phyloP scores from a whole-genome alignment of 2,113 vertebrate genomes.

The Trematocara unimaculatum region DNA sequence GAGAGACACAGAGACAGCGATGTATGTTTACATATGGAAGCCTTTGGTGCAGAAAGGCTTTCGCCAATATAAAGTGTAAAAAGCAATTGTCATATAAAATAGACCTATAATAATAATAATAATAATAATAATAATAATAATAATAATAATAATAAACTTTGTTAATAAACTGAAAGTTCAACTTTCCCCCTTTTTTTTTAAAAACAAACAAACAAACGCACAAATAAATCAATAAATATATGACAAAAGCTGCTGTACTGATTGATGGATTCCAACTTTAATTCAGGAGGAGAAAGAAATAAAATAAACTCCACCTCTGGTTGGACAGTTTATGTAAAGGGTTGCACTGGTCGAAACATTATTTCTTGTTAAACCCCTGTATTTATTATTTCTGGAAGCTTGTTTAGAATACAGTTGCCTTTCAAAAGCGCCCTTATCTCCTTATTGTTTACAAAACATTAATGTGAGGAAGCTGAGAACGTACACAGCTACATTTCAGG shows the following conservation, averaged over 20 bases:
- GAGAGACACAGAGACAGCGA: background rate
- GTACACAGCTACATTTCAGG: conserved; percentile 35
- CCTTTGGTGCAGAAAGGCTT: background rate
- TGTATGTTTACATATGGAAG: background rate
- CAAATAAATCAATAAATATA: background rate
- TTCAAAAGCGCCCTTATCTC: conserved; percentile 65
- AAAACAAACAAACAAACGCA: background rate
- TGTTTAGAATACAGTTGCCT: conserved; percentile 54
- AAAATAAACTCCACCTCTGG: background rate
- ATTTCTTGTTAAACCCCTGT: conserved; percentile 28
- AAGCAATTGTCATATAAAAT: background rate
- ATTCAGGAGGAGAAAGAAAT: background rate
- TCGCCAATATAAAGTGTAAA: background rate
- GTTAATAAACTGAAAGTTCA: background rate
- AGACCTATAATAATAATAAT: background rate
- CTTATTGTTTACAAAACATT: conserved; percentile 67
- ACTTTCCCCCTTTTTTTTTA: background rate
- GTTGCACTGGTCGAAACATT: conserved; percentile 11
- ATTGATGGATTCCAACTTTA: background rate
- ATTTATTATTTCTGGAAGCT: conserved; percentile 56
- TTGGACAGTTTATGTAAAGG: conserved; percentile 8
- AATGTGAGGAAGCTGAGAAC: conserved; percentile 57
- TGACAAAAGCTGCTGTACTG: background rate
- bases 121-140: background rate
- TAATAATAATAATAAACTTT: background rate